Conservation (phyloP, 2,113 vertebrate species). For the Agelaius tricolor region DNA sequence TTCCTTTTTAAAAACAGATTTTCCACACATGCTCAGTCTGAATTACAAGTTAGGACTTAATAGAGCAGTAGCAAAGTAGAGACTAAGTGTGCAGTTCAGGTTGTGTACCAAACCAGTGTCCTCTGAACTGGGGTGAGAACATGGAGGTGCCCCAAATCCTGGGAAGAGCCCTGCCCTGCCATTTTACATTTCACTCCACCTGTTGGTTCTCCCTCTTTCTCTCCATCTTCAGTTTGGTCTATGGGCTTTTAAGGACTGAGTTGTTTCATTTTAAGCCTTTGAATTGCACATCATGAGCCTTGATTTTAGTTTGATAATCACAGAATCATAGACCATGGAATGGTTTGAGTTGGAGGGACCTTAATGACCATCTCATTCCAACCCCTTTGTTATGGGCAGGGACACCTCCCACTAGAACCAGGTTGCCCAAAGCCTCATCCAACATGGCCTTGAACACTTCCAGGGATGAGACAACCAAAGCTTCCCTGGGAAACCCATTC, state of each 20-base stretch:
- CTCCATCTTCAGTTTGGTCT: background rate
- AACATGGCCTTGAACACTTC: too few relatives aligned
- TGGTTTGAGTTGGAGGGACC: background rate
- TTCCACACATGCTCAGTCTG: fast-evolving
- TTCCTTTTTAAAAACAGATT: background rate
- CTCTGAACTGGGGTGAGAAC: background rate
- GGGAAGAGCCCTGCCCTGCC: background rate
- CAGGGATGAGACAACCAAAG: background rate
- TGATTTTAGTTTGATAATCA: background rate
- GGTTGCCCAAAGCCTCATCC: background rate
- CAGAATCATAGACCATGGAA: background rate
- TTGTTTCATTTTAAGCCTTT: background rate
- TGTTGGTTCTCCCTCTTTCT: background rate
- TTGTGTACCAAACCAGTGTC: fast-evolving
- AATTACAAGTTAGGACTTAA: background rate
- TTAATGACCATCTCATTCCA: background rate
- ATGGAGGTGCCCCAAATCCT: fast-evolving
- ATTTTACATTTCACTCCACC: background rate
- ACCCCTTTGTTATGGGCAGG: background rate
- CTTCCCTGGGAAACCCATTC: background rate
- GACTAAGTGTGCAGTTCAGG: background rate
- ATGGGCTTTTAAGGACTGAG: background rate
- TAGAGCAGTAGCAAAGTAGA: background rate
- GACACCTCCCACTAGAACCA: background rate
- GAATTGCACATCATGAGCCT: background rate